A percentile compares a stretch with the other conserved stretches of the same genome.
Conservation (phyloP, 2,888 invertebrate genomes). For the Ceramica pisi region DNA sequence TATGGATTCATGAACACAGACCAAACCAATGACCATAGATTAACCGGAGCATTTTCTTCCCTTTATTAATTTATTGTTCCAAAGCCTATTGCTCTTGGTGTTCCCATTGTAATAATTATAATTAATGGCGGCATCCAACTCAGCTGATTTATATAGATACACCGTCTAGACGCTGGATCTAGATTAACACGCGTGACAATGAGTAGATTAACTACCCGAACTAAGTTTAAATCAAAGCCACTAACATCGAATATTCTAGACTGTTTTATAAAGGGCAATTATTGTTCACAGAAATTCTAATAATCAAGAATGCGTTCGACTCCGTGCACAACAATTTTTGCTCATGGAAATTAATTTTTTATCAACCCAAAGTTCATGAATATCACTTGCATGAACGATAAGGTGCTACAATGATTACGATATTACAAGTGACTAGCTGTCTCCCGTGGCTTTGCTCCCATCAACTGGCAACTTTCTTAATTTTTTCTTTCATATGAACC, state of each 20-base stretch:
- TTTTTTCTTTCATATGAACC: too few species aligned
- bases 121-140: slow-evolving; percentile 47
- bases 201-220: slow-evolving; percentile 66
- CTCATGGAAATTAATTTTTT: not conserved
- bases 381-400: not conserved
- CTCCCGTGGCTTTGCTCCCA: too few species aligned
- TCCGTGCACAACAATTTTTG: not conserved
- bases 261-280: slow-evolving; percentile 1
- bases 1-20: not conserved
- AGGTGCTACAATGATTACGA: too few species aligned
- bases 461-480: too few species aligned
- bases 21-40: slow-evolving; percentile 3
- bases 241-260: slow-evolving; percentile 18
- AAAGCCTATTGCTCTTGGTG: slow-evolving; percentile 13
- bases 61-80: slow-evolving; percentile 30
- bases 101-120: slow-evolving; percentile 56
- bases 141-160: slow-evolving; percentile 54
- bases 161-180: slow-evolving; percentile 50
- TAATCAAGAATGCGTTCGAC: slow-evolving; percentile 19
- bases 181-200: slow-evolving; percentile 56
- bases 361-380: not conserved
- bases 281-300: slow-evolving; percentile 6
- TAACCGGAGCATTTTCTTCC: slow-evolving; percentile 20
- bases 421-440: too few species aligned
- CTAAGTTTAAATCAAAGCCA: slow-evolving; percentile 62